Evolutionary conservation across 1,140 invertebrate species (phyloP).

Genomic region (Ptiloglossa arizonensis): DNA sequence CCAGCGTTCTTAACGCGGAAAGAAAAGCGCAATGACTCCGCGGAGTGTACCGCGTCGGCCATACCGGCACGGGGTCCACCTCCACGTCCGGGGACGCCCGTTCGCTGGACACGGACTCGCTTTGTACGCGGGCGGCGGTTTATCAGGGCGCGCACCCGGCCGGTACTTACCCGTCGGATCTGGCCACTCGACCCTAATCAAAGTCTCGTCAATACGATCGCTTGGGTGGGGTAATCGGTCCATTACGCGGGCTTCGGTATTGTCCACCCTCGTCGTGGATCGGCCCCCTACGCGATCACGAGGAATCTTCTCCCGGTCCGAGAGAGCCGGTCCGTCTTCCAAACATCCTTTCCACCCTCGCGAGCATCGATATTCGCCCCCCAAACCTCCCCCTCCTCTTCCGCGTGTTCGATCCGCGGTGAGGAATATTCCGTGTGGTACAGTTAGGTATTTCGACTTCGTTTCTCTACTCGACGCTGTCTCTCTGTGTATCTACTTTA

Average conservation of each 20-base stretch:
- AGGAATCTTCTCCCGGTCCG: conserved; percentile 56
- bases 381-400: conserved; percentile 20
- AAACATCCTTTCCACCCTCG: conserved; percentile 68
- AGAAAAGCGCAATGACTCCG: conserved; percentile 48
- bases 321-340: conserved; percentile 69
- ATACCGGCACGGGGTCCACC: background rate
- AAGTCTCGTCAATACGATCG: conserved; percentile 82
- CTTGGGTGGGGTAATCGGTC: conserved; percentile 80
- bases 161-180: conserved; percentile 79
- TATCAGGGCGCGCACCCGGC: conserved; percentile 66
- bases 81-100: conserved; percentile 29
- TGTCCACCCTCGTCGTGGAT: conserved; percentile 74
- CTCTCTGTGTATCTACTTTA: too few relatives aligned
- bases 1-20: background rate
- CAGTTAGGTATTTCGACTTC: too few relatives aligned
- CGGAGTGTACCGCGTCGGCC: conserved; percentile 3
- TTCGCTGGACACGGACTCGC: conserved; percentile 49
- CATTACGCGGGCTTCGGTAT: conserved; percentile 78
- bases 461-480: too few relatives aligned
- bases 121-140: conserved; percentile 59
- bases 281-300: conserved; percentile 33
- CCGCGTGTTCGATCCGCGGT: background rate
- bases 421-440: conserved; percentile 19
- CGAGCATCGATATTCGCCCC: conserved; percentile 38
- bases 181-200: conserved; percentile 82